Base-by-base conservation (phyloP, 2,888 invertebrate genomes). In the Slavum lentiscoides region DNA sequence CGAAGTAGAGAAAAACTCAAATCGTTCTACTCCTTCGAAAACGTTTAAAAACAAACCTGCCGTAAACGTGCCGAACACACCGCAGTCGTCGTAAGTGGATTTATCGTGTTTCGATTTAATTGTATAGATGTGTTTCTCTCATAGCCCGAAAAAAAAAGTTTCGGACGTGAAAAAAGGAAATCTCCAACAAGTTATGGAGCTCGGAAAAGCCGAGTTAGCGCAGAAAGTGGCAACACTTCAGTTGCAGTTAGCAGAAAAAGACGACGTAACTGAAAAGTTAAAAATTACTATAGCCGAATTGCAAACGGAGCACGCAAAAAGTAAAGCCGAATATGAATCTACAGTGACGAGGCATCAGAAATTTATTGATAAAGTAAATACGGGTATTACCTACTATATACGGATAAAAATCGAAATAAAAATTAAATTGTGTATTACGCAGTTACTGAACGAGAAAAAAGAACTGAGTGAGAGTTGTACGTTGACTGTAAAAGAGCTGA, bases 401-500 rank as follows among this genome's bases (percentile, higher is more conserved):
- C 43, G 8, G 13, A 23, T 53, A 9, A 53, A 30, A 6, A 59
- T 73, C 37, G 30, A 49, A 49, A 13, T 13, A 49, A 49, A 49
- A 49, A 49, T 30, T 30, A 49, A 49, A 49, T 49, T 3, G 39
- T 3, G n/a, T 82, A 84, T 0, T 86, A 2, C 4, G 30, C 30
- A 92, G 89, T 85, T 95, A 69, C 91, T 94, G 83, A 90, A 90
- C 81, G 95, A 95, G 85, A 95, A 95, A 87, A 92, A 92, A 83
- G 89, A 91, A 0, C 85, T 94, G 23, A 93, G 92, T 84, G 92
- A 93, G 83, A 91, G 92, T 84, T 92, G 92, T 83, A 91, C 92
- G 84, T 89, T 90, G 82, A 85, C 92, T n/a, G 89, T 92, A 39
- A 90, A 91, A 81, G 88, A 90, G n/a, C 86, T 91, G 53, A 93